Conservation (phyloP, 2,797 vertebrate species). For the Phaenicophaeus curvirostris region DNA sequence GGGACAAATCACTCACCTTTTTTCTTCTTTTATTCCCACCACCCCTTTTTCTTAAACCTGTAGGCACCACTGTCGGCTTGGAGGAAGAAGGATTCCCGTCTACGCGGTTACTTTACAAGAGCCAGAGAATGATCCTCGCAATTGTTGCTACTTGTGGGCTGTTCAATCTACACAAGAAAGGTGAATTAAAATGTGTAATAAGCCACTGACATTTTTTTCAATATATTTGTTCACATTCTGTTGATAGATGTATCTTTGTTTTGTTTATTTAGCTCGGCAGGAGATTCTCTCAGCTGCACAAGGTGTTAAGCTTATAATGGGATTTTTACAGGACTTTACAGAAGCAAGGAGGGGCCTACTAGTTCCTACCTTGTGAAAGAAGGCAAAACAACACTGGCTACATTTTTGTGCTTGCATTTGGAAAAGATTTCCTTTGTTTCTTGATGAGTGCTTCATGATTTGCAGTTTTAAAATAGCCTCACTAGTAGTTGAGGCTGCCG, state of each 20-base stretch:
- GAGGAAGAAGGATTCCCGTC: constrained; percentile 92
- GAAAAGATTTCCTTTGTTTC: neutral
- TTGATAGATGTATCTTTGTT: neutral
- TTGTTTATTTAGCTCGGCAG: neutral
- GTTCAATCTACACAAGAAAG: constrained; percentile 93
- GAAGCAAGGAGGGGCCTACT: no score
- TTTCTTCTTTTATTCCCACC: neutral
- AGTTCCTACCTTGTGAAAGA: neutral
- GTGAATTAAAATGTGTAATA: constrained; percentile 64
- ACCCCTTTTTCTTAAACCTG: neutral
- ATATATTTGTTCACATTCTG: neutral
- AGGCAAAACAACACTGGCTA: neutral
- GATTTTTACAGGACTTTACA: no score
- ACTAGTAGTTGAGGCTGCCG: neutral
- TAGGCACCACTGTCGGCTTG: constrained; percentile 91
- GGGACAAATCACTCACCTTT: neutral
- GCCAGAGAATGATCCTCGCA: constrained; percentile 95
- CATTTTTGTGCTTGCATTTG: neutral
- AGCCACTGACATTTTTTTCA: neutral
- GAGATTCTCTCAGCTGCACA: neutral
- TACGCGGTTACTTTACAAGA: constrained; percentile 95
- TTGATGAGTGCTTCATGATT: neutral
- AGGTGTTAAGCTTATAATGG: neutral
- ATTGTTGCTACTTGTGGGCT: constrained; percentile 98
- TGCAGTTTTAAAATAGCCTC: neutral